Evolutionary conservation across 2,888 invertebrate species (phyloP).

Genomic region (Imbricaverruca yamaguchii): DNA sequence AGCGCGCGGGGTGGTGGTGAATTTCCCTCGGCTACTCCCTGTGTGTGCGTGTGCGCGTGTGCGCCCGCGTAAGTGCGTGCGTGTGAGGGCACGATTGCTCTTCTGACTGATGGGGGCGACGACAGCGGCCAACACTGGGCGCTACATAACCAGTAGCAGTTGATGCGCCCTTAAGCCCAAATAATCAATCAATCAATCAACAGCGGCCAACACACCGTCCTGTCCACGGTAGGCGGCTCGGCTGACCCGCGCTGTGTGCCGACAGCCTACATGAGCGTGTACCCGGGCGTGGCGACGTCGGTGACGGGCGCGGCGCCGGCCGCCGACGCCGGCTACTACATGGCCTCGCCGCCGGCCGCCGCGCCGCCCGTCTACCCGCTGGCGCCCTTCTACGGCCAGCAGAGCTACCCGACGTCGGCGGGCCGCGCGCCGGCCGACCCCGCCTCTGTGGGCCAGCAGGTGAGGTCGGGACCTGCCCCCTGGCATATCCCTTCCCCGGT

Average conservation of each 20-base stretch:
- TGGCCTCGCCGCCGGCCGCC: neutral
- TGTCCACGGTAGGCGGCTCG: neutral
- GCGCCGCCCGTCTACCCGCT: neutral
- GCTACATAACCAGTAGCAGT: too few relatives aligned
- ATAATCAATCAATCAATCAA: too few relatives aligned
- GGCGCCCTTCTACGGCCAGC: neutral
- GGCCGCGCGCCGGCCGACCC: neutral
- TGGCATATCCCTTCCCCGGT: too few relatives aligned
- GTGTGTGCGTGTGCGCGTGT: too few relatives aligned
- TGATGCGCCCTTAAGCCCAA: too few relatives aligned
- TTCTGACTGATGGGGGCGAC: too few relatives aligned
- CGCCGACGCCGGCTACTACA: neutral
- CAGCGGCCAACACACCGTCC: too few relatives aligned
- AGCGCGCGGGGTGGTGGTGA: too few relatives aligned
- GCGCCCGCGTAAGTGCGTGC: too few relatives aligned
- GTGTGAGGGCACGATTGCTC: too few relatives aligned
- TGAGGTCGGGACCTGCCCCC: neutral
- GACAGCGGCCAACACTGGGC: too few relatives aligned
- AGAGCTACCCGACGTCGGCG: neutral
- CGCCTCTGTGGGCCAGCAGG: neutral
- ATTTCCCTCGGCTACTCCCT: too few relatives aligned
- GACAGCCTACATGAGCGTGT: constrained; percentile 7
- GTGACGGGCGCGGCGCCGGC: neutral
- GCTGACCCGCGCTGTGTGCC: neutral
- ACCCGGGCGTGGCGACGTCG: neutral